Evolutionary conservation across 2,113 vertebrate genomes (phyloP).

Genomic region (Leucosticte australis): DNA sequence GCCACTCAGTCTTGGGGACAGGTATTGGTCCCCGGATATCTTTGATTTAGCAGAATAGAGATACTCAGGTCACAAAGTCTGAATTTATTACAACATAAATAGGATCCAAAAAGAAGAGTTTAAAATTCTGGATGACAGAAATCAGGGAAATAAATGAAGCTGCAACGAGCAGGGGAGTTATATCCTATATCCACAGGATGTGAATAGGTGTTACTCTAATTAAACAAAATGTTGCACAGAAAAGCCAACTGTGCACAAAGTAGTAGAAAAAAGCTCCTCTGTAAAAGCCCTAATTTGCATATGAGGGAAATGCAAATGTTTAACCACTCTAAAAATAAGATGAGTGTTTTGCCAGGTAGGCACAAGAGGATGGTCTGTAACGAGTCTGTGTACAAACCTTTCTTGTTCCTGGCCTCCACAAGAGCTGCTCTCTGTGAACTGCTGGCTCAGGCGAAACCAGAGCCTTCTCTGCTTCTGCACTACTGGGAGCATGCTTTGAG

Average conservation of each 20-base stretch:
- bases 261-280: background rate
- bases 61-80: background rate
- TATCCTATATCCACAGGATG: background rate
- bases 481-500: fast-evolving
- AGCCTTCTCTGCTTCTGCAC: background rate
- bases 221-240: background rate
- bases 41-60: background rate
- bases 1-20: background rate
- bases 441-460: background rate
- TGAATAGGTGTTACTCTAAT: background rate
- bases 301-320: background rate
- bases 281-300: background rate
- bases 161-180: background rate
- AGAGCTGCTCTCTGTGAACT: background rate
- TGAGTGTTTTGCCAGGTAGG: background rate
- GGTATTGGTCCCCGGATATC: background rate
- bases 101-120: background rate
- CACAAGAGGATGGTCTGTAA: background rate
- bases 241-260: background rate
- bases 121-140: background rate
- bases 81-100: background rate
- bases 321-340: background rate
- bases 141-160: background rate
- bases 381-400: background rate
- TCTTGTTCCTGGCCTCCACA: background rate